Evolutionary conservation across 2,797 vertebrate species (phyloP).

Genomic region (Gambelia wislizenii): DNA sequence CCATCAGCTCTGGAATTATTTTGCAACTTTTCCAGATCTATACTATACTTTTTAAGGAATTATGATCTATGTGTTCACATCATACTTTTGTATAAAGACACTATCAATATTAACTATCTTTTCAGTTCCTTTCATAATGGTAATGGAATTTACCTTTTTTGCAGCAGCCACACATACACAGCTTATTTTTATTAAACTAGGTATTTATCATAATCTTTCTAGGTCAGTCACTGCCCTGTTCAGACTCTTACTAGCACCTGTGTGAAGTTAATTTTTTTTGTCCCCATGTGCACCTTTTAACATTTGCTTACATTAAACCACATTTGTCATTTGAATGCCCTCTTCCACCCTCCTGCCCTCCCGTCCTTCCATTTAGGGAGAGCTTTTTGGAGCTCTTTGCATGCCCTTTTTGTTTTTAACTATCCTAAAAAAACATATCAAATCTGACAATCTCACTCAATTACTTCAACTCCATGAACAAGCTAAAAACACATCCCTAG

Average conservation of each 20-base stretch:
- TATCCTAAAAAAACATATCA: neutral
- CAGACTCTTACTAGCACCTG: too few species aligned
- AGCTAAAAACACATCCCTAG: too few species aligned
- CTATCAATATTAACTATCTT: neutral
- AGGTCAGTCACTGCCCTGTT: neutral
- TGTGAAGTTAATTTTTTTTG: neutral
- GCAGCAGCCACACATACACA: neutral
- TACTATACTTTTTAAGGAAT: neutral
- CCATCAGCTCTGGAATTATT: neutral
- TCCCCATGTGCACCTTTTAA: too few species aligned
- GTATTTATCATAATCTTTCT: neutral
- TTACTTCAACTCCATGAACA: neutral
- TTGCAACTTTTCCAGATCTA: neutral
- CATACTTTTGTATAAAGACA: neutral
- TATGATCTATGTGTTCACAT: neutral
- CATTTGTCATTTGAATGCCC: neutral
- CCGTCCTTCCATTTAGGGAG: neutral
- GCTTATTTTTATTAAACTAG: neutral
- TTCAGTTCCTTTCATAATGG: neutral
- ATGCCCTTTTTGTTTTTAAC: neutral
- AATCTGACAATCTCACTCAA: neutral
- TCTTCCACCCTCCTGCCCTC: neutral
- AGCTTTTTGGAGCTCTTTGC: neutral
- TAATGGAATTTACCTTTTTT: neutral
- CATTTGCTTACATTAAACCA: neutral